Base-by-base conservation (phyloP, 2,888 invertebrate species). In the Cephus sareptanus region DNA sequence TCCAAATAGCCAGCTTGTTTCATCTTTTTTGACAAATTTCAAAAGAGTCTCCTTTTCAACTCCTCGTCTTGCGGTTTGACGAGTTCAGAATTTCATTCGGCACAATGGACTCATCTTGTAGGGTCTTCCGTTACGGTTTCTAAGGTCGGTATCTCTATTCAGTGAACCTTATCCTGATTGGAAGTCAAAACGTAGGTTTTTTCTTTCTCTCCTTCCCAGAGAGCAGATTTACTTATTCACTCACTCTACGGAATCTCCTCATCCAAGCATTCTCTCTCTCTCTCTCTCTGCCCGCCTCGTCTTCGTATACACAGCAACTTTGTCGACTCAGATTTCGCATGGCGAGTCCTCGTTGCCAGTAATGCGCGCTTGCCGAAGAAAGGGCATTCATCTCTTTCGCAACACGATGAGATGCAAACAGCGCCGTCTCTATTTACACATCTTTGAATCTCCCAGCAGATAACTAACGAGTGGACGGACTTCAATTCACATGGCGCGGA, bases 351-450 rank as follows among this genome's bases (percentile, higher is more conserved):
- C 56, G 23, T 56, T 56, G 56, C 23, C 56, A 23, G 56, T 56
- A 23, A 56, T 56, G 56, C 23, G 15, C 56, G 56, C 23, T 23
- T 56, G 23, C 30, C 33, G 35, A 35, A 81, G 78, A 82, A 85
- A 83, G 81, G 80, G 79, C 84, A 87, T 88, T 88, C 88, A 88
- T 85, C 81, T 85, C 88, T 90, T 91, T 90, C 89, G 87, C 88
- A 85, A 84, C 82, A 85, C 87, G 87, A 89, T 89, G 90, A 90
- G 89, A 90, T 87, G 91, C 90, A 91, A 91, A 90, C 89, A 90
- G 75, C 79, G 81, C 78, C 73, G 77, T 90, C 89, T 89, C 88
- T 89, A 90, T 90, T 90, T 90, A 88, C 88, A 82, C 85, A 87
- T 88, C 91, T 91, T 91, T 91, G 90, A 91, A 91, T 91, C 91